Evolutionary conservation across 2,888 invertebrate species (phyloP), one percentile per base, ranked within the genome.

Genomic region (Leptinotarsa tumamoca): DNA sequence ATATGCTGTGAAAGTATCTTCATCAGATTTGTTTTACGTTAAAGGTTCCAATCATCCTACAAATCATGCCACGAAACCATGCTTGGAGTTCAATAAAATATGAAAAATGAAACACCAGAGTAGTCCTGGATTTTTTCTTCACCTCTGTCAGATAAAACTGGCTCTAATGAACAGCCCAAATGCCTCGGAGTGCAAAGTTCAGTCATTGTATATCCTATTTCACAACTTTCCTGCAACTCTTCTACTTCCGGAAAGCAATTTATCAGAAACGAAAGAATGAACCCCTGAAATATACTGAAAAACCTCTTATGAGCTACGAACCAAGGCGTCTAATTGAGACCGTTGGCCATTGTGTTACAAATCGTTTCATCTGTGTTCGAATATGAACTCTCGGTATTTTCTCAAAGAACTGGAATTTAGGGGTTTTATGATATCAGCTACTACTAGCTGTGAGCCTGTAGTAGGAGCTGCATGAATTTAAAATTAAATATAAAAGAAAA

Each of bases 241-340:
- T 67, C 49, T 61, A 54, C 66, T 77, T 71, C 77, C 69, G 54
- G 33, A 56, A 73, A 67, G n/a, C 71, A 52, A 74, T 77, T 72
- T 69, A 74, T 77, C 71, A 72, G 68, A 56, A 72, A 67, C 21
- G 27, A 61, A 70, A 70, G 70, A 63, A 63, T 75, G 72, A 75
- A 72, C 72, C 71, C 72, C 72, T 74, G 74, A 74, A 74, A 71
- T 68, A 77, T 72, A 66, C 71, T 71, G 74, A 77, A 77, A 74
- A 77, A 77, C 58, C 68, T 58, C 74, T 67, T 58, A 74, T 77
- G 76, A 79, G 73, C 76, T 79, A 79, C 77, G 77, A 73, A 73
- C 73, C 72, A 75, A 75, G 78, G 74, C 78, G 77, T 77, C 82
- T 83, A 83, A 83, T 83, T 83, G 83, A 83, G 83, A 83, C 79